Evolutionary conservation across 2,888 invertebrate genomes (phyloP).

Genomic region (Lysandra coridon): DNA sequence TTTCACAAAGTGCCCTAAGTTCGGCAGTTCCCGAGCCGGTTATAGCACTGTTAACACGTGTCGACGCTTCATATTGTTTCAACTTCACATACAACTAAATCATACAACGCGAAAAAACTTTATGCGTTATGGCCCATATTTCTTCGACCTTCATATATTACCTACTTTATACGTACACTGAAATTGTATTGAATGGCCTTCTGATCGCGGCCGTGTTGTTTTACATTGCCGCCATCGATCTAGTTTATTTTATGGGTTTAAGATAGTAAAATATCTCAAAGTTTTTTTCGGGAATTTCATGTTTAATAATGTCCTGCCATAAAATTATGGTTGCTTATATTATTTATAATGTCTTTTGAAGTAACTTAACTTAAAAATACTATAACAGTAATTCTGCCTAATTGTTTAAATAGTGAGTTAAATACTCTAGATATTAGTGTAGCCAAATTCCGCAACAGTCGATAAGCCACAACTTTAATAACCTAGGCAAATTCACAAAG

Average conservation of each 20-base stretch:
- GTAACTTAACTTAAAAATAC: too few relatives aligned
- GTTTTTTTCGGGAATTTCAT: background rate
- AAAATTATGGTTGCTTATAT: background rate
- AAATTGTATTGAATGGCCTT: conserved; percentile 26
- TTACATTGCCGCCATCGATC: background rate
- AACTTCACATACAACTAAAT: conserved; percentile 61
- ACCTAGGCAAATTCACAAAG: background rate
- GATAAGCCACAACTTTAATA: background rate
- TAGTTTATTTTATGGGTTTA: background rate
- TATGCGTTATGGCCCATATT: conserved; percentile 41
- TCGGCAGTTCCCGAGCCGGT: conserved; percentile 74
- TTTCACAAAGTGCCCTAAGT: conserved; percentile 77
- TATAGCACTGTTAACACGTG: conserved; percentile 79
- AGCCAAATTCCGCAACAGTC: background rate
- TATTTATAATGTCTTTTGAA: too few relatives aligned
- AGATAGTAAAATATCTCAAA: background rate
- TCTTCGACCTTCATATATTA: conserved; percentile 35
- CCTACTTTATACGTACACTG: conserved; percentile 25
- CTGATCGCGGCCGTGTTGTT: conserved; percentile 15
- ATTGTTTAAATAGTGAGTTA: background rate
- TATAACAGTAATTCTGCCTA: too few relatives aligned
- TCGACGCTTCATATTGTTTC: conserved; percentile 69
- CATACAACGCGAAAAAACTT: conserved; percentile 53
- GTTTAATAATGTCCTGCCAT: background rate
- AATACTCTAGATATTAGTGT: background rate